Base-by-base conservation (phyloP, 2,113 vertebrate genomes). In the Otus sunia region DNA sequence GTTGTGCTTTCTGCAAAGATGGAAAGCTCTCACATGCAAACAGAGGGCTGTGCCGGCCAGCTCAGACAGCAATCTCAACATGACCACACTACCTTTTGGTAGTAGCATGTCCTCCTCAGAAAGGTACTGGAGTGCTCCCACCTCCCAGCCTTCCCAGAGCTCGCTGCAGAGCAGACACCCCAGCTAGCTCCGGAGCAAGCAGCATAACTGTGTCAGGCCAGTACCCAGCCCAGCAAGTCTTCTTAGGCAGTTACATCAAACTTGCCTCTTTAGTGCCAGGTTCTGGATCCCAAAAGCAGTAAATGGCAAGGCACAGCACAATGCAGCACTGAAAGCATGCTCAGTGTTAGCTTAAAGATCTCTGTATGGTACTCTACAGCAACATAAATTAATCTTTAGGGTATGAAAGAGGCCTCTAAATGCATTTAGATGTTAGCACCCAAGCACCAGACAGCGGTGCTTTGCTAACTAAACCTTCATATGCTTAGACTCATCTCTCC, bases 221-320 rank as follows among this genome's bases (percentile, higher is more conserved):
- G 59, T 4, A 36, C 21, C 16, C 39, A 67, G 66, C 26, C 49
- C 45, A 68, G 53, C 32, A 41, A 21, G 5, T 8, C 1, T 0
- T 50, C 32, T 37, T 4, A 17, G 30, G 45, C 60, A 81, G 59
- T 19, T 58, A 25, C 2, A 2, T 29, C n/a, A 37, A 77, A 73
- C 17, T 12, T 9, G 30, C 26, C 32, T 26, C 69, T 72, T 29
- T 6, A 20, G 27, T 0, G 1, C 0, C 0, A 27, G 5, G 32
- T 15, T 75, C 64, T 63, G 66, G 25, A 52, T 71, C 41, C 23
- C 41, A 19, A 50, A 26, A 43, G 20, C 60, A 67, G 37, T 1
- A 32, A 84, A 11, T 1, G 0, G 0, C 0, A 12, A 80, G 68
- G 52, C 32, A 66, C 27, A 32, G 41, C 84, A 47, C 47, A 63